These are phyloP conservation scores for Cossypha heuglini DNA, from an alignment of 2,797 vertebrate genomes.

Conservation along the genomic window DNA sequence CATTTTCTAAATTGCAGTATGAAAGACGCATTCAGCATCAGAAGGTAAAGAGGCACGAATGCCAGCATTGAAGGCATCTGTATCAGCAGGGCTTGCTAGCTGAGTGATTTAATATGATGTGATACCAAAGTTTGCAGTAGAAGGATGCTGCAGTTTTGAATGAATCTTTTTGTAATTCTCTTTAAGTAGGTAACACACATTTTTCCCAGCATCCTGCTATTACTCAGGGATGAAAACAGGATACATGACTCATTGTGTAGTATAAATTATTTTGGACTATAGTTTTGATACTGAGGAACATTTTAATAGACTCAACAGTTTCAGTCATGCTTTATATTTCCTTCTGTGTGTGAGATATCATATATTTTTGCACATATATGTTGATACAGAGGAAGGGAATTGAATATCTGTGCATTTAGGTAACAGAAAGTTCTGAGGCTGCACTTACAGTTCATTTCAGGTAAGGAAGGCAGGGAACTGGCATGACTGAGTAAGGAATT, in stretches of 20 bases:
- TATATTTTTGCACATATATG: background rate
- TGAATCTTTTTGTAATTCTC: background rate
- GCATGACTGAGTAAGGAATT: background rate
- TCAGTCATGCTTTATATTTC: background rate
- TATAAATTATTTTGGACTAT: background rate
- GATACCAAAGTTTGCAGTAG: background rate
- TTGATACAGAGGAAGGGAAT: background rate
- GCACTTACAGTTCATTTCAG: background rate
- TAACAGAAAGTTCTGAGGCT: background rate
- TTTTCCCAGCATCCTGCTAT: background rate
- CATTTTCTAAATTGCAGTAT: slow-evolving; percentile 27
- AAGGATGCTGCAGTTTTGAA: background rate
- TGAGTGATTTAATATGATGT: background rate
- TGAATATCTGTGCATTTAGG: background rate
- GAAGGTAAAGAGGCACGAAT: background rate
- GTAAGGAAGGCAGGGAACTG: background rate
- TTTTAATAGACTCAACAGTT: background rate
- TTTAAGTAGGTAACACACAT: background rate
- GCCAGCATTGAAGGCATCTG: background rate
- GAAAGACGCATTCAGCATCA: background rate
- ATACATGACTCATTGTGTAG: background rate
- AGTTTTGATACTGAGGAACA: background rate
- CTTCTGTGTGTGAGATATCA: background rate
- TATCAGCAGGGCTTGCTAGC: background rate
- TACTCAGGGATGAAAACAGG: background rate